These are phyloP conservation scores for Spondyliosoma cantharus DNA, from an alignment of 2,797 vertebrate species.

Conservation along the genomic window DNA sequence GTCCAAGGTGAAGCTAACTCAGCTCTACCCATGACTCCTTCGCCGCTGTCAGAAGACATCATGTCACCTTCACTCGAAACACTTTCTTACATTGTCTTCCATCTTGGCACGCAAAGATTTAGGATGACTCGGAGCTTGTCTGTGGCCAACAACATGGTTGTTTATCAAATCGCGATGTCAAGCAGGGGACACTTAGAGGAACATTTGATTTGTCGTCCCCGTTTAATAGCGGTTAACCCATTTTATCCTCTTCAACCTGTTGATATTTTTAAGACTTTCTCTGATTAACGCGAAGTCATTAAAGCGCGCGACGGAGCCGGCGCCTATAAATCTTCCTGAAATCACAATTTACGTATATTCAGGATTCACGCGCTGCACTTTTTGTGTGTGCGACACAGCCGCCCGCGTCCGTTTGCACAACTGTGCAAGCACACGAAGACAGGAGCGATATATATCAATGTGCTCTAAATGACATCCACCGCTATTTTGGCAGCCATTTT, in stretches of 20 bases:
- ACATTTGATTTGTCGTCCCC: constrained; percentile 42
- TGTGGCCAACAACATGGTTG: constrained; percentile 5
- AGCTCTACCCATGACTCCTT: constrained; percentile 72
- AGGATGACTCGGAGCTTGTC: constrained; percentile 23
- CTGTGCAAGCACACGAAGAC: constrained; percentile 37
- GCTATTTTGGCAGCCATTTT: constrained; percentile 81
- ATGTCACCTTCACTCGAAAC: constrained; percentile 63
- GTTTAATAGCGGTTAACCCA: constrained; percentile 43
- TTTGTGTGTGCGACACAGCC: constrained; percentile 14
- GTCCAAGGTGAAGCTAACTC: constrained; percentile 74
- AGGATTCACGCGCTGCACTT: neutral
- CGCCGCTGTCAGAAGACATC: constrained; percentile 75
- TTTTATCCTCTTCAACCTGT: constrained; percentile 64
- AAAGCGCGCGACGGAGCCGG: constrained; percentile 18
- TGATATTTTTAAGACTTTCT: constrained; percentile 60
- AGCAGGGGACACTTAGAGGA: neutral
- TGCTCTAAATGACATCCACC: constrained; percentile 60
- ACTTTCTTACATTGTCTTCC: constrained; percentile 43
- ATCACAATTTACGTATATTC: constrained; percentile 45
- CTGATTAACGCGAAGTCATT: constrained; percentile 49
- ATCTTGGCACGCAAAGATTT: constrained; percentile 44
- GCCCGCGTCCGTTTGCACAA: constrained; percentile 41
- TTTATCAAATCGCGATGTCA: constrained; percentile 44
- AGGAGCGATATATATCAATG: constrained; percentile 59
- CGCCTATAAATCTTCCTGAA: constrained; percentile 49